Evolutionary conservation across 2,797 vertebrate species (phyloP).

Genomic region (Garrulus glandarius): DNA sequence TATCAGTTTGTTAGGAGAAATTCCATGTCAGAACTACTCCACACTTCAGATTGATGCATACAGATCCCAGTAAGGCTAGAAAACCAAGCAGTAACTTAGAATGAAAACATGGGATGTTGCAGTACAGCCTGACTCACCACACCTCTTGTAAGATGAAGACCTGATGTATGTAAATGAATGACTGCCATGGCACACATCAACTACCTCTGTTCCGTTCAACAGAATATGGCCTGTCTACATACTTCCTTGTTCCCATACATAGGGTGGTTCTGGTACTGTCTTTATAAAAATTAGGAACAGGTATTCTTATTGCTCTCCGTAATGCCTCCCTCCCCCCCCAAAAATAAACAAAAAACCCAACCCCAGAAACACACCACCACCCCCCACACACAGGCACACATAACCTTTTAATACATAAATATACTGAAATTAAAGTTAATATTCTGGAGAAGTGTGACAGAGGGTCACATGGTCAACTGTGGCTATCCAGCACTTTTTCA

Average conservation of each 20-base stretch:
- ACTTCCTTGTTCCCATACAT: not conserved
- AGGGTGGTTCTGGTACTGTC: not conserved
- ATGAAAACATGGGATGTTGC: not conserved
- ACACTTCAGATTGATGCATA: not conserved
- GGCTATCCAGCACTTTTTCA: not conserved
- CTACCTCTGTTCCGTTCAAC: not conserved
- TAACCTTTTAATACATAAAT: not conserved
- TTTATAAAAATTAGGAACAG: not conserved
- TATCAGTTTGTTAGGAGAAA: not conserved
- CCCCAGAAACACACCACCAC: not conserved
- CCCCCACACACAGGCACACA: too few species aligned
- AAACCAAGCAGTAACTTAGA: not conserved
- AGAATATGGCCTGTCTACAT: not conserved
- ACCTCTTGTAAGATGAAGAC: not conserved
- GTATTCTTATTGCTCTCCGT: not conserved
- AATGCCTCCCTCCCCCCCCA: rapidly evolving
- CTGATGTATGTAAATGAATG: not conserved
- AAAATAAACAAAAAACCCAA: too few species aligned
- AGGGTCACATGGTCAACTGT: not conserved
- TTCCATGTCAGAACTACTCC: not conserved
- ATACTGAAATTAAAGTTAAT: not conserved
- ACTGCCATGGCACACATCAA: not conserved
- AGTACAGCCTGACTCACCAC: not conserved
- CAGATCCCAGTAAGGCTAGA: not conserved
- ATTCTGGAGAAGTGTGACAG: not conserved